A percentile compares a stretch with the other conserved stretches of the same genome.
Conservation (phyloP, 1,140 invertebrate genomes). For the Nasonia longicornis region DNA sequence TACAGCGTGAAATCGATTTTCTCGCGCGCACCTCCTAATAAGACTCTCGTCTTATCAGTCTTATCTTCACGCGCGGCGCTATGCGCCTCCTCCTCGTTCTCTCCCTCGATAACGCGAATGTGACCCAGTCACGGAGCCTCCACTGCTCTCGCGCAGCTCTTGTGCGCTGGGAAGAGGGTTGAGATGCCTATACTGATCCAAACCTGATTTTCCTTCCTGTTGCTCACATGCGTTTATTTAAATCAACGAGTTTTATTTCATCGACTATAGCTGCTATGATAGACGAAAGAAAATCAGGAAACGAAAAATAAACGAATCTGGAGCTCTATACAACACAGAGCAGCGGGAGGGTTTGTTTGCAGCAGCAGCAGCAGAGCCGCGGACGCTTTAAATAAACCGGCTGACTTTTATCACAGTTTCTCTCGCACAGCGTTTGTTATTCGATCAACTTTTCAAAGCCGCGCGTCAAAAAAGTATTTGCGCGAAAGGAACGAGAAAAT, state of each 20-base stretch:
- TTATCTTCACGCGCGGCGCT: slow-evolving; percentile 15
- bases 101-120: slow-evolving; percentile 20
- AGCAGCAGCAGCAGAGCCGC: too few species aligned
- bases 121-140: slow-evolving; percentile 17
- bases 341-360: too few species aligned
- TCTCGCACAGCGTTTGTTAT: neutral
- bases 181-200: neutral
- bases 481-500: too few species aligned
- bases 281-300: too few species aligned
- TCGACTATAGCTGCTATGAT: too few species aligned
- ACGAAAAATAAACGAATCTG: neutral
- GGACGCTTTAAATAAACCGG: neutral
- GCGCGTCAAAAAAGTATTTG: too few species aligned
- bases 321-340: too few species aligned
- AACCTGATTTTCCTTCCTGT: too few species aligned
- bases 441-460: neutral
- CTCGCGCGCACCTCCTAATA: neutral
- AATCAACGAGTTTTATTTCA: too few species aligned
- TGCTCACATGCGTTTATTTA: too few species aligned
- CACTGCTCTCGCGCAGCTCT: neutral
- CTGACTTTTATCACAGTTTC: neutral
- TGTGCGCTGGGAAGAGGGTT: neutral
- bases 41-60: slow-evolving; percentile 18
- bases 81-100: neutral
- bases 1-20: slow-evolving; percentile 28